Percentiles rank a stretch among this genome's conserved stretches.
phyloP scores from a whole-genome alignment of 2,797 vertebrate genomes.

The Phaenicophaeus curvirostris region DNA sequence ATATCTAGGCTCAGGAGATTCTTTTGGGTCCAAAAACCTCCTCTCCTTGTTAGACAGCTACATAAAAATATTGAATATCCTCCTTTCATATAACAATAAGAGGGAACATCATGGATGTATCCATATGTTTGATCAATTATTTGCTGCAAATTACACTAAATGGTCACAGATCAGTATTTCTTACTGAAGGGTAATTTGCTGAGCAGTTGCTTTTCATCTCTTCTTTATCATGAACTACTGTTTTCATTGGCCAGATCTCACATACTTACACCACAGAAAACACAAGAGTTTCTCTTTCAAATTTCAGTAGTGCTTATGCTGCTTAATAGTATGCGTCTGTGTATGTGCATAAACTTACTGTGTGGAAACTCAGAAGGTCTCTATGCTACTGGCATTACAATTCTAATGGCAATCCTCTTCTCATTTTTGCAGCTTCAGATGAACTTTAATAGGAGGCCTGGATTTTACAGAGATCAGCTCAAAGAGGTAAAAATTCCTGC shows the following conservation, averaged over 20 bases:
- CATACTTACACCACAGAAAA: neutral
- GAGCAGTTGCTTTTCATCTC: neutral
- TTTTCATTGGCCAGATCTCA: neutral
- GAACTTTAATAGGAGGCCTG: neutral
- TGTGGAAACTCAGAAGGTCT: neutral
- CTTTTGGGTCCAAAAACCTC: neutral
- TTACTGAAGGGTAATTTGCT: constrained; percentile 12
- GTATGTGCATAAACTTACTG: neutral
- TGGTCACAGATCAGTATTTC: constrained; percentile 2
- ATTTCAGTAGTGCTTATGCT: neutral
- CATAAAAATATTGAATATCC: neutral
- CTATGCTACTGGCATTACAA: neutral
- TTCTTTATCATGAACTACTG: neutral
- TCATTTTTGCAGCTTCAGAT: neutral
- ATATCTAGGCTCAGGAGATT: neutral
- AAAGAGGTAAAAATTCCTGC: neutral
- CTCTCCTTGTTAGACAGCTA: neutral
- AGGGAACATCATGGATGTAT: neutral
- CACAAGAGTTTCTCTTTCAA: neutral
- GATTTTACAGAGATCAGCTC: constrained; percentile 3
- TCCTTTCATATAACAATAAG: neutral
- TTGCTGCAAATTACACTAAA: constrained; percentile 38
- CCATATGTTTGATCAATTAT: constrained; percentile 2
- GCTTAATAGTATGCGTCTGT: neutral
- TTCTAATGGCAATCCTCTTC: neutral